Base-by-base conservation (phyloP, 2,113 vertebrate genomes). In the Caranx melampygus region DNA sequence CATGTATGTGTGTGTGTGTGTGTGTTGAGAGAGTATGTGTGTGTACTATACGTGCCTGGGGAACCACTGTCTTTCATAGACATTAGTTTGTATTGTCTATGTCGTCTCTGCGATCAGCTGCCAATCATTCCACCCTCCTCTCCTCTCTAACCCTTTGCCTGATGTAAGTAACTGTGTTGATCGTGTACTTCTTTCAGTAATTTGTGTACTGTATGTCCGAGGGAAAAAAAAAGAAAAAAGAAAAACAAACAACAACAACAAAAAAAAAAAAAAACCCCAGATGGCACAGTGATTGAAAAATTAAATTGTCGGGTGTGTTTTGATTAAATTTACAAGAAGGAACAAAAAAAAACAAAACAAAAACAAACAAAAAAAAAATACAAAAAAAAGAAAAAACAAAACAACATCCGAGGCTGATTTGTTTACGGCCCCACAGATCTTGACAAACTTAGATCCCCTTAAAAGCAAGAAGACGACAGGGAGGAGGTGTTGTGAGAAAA, bases 141-240 rank as follows among this genome's bases (percentile, higher is more conserved):
- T 81, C 75, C 81, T 62, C 83, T 60, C 75, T 45, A 65, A 78
- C 91, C 79, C 78, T 84, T 81, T 87, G 89, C 92, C 93, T 93
- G 92, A 91, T 92, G 90, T 93, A 90, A 92, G 90, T 93, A 93
- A 89, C 86, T 89, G 92, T 95, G 88, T 93, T 93, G 92, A 92
- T 88, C 70, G 91, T 94, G 90, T 93, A 90, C 88, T 86, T 91
- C 89, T 93, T 89, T 90, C 88, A 87, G 89, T 94, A 91, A 91
- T 89, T 82, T 92, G 92, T 95, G 92, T 90, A 87, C 84, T 81
- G 92, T 94, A 76, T 89, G 92, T 94, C 86, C 60, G 83, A 91
- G 82, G 84, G 79, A 71, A 55, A 49, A 81, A 60, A 88, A 80
- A 78, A 71, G 26, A 34, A 69, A 52, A 40, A 72, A 35, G 26